A percentile compares a stretch with the other conserved stretches of the same genome.
phyloP scores from a whole-genome alignment of 2,113 vertebrate genomes.

The Helogale parvula region DNA sequence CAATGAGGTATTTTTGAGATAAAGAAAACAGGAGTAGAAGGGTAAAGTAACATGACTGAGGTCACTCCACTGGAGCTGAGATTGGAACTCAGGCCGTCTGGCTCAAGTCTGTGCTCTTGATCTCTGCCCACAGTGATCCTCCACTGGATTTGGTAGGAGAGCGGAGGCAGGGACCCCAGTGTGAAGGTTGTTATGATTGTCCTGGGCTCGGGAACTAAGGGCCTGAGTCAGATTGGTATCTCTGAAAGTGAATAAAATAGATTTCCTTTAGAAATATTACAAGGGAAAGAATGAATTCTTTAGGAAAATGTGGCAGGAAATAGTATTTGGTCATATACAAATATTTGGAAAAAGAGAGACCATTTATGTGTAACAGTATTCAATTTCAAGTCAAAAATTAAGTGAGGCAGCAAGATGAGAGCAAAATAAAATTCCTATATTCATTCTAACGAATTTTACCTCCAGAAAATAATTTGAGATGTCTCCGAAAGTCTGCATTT shows the following conservation, averaged over 20 bases:
- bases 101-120: not conserved
- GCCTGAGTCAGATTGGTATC: not conserved
- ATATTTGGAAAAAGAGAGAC: conserved; percentile 24
- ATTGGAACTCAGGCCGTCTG: not conserved
- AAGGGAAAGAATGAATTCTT: conserved; percentile 38
- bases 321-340: conserved; percentile 4
- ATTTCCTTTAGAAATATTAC: conserved; percentile 28
- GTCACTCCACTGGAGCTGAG: not conserved
- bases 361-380: conserved; percentile 11
- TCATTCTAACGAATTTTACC: conserved; percentile 35
- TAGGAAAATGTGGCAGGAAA: conserved; percentile 52
- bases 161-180: not conserved
- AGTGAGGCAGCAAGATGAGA: not conserved
- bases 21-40: not conserved
- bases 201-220: not conserved
- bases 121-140: not conserved
- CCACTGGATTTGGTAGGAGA: not conserved
- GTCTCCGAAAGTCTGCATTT: not conserved
- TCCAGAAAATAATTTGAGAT: conserved; percentile 12
- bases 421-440: not conserved
- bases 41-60: not conserved
- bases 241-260: not conserved
- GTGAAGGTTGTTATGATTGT: not conserved
- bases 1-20: not conserved
- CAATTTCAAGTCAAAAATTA: conserved; percentile 61